phyloP scores from a whole-genome alignment of 2,113 vertebrate genomes.

The Callorhinus ursinus region DNA sequence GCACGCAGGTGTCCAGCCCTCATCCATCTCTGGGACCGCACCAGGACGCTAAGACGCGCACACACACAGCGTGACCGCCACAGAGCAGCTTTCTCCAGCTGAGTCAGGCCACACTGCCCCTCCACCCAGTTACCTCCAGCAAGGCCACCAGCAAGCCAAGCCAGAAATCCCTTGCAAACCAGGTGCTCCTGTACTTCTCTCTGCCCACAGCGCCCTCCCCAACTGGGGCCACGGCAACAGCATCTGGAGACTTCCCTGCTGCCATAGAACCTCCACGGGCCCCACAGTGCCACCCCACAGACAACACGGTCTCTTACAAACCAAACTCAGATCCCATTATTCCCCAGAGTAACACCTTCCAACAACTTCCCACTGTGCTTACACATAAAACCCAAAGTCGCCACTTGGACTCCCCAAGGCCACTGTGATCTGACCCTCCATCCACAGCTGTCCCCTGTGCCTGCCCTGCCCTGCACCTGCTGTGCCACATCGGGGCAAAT shows the following conservation, averaged over 20 bases:
- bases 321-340: not conserved
- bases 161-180: not conserved
- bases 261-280: not conserved
- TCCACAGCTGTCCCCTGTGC: not conserved
- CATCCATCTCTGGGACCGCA: no score
- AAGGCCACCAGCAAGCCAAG: not conserved
- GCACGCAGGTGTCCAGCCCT: not conserved
- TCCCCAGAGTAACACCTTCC: not conserved
- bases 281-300: not conserved
- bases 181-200: fast-evolving
- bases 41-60: no score
- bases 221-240: not conserved
- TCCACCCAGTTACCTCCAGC: not conserved
- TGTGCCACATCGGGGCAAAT: not conserved
- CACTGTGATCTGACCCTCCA: fast-evolving
- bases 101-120: not conserved
- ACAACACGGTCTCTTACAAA: not conserved
- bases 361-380: not conserved
- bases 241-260: no score
- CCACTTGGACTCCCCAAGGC: not conserved
- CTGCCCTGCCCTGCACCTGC: not conserved
- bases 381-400: not conserved
- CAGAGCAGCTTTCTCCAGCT: not conserved
- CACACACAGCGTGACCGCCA: not conserved
- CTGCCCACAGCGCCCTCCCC: not conserved